Evolutionary conservation across 2,113 vertebrate species (phyloP), one percentile per base, ranked within the genome.

Genomic region (Callipepla squamata): DNA sequence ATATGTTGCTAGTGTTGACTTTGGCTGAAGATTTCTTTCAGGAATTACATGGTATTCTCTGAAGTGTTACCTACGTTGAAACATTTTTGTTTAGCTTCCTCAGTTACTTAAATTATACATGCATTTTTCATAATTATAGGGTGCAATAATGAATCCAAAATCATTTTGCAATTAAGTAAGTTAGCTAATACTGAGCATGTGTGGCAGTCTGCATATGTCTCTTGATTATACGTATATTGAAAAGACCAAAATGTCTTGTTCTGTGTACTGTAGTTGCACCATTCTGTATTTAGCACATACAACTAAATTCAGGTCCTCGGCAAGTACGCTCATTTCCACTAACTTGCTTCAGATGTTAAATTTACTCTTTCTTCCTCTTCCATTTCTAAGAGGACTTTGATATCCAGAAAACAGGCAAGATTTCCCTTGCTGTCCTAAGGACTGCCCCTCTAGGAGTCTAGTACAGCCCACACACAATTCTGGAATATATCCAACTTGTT

Each of bases 401-500:
- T 92, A 94, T 77, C 55, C 89, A 53, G 74, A 67, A 69, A 93
- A 48, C 42, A 89, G 74, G 82, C 67, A 51, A 50, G 61, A 62
- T 94, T 96, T 95, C 5, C 2, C 73, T 89, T 58, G 47, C 89
- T 96, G 92, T 89, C 91, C 87, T 77, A 86, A 68, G 95, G 92
- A 83, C 73, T 80, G 53, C 91, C 69, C 65, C 69, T 79, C 92
- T 10, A 45, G 67, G 92, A 90, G 90, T 50, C 63, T 86, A 95
- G 86, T 83, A 93, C 83, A 95, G 94, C 87, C 92, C 87, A 95
- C 96, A 79, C 74, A 72, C 90, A 95, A 86, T 94, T 76, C 87
- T 96, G 92, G 87, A 92, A 47, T 23, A 80, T 89, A 66, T 93
- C 89, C 87, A 97, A 74, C 89, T 85, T 96, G 90, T 96, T 95